These are phyloP conservation scores for Amyelois transitella DNA, from an alignment of 1,140 invertebrate species.

Conservation along the genomic window DNA sequence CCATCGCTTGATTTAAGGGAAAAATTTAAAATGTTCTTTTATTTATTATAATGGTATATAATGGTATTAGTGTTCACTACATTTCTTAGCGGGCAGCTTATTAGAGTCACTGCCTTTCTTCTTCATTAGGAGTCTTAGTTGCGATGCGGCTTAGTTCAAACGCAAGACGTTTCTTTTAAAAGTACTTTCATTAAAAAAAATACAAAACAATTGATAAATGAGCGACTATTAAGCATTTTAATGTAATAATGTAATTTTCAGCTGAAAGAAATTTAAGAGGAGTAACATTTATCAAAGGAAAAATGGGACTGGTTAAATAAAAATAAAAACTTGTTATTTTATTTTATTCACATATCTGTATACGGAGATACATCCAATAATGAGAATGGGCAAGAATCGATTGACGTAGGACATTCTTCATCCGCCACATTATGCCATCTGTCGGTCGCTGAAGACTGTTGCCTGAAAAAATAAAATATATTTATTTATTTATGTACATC, in stretches of 20 bases:
- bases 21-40: too few species aligned
- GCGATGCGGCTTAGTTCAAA: not conserved
- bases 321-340: not conserved
- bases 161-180: not conserved
- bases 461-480: constrained; percentile 29
- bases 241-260: too few species aligned
- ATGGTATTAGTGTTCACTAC: not conserved
- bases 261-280: too few species aligned
- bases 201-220: too few species aligned
- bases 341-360: constrained; percentile 36
- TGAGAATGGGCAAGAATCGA: constrained; percentile 44
- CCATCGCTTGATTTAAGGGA: too few species aligned
- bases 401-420: constrained; percentile 38
- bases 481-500: too few species aligned
- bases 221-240: too few species aligned
- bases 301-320: not conserved
- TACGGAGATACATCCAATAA: constrained; percentile 46
- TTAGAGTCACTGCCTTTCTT: not conserved
- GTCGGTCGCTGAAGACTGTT: constrained; percentile 37
- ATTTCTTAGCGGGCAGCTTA: not conserved
- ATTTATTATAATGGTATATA: too few species aligned
- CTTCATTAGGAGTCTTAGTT: not conserved
- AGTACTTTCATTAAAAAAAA: not conserved
- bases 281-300: too few species aligned
- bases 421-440: constrained; percentile 46